These are phyloP conservation scores for Coilia nasus DNA, from an alignment of 2,797 vertebrate genomes.

Conservation along the genomic window DNA sequence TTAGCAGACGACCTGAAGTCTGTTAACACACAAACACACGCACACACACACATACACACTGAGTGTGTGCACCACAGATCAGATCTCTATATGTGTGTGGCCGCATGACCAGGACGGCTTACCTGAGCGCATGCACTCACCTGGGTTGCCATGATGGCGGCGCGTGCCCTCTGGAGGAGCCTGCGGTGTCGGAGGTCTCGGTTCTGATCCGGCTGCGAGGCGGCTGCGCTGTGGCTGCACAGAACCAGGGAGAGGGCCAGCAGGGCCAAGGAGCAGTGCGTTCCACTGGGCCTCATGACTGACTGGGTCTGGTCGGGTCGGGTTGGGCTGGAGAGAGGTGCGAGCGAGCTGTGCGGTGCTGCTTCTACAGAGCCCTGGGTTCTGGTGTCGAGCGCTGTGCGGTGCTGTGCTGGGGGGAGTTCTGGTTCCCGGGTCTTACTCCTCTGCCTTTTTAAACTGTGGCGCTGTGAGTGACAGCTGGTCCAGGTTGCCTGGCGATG, in stretches of 20 bases:
- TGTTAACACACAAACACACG: too few relatives aligned
- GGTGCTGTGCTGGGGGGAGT: background rate
- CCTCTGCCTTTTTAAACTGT: conserved; percentile 10
- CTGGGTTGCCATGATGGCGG: background rate
- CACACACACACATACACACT: too few relatives aligned
- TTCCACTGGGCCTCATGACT: background rate
- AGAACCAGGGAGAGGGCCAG: background rate
- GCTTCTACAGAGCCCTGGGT: background rate
- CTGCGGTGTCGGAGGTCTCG: background rate
- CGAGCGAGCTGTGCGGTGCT: background rate
- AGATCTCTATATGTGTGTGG: too few relatives aligned
- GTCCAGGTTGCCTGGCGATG: background rate
- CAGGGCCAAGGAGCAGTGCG: background rate
- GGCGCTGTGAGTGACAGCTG: background rate
- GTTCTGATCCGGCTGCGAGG: background rate
- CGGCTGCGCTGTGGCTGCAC: background rate
- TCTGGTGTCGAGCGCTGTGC: background rate
- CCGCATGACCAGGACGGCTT: too few relatives aligned
- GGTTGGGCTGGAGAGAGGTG: background rate
- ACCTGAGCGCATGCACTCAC: background rate
- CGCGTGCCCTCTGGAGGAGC: background rate
- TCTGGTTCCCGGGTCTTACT: background rate
- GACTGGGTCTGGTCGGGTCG: background rate
- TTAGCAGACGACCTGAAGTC: too few relatives aligned
- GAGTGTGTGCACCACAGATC: too few relatives aligned